phyloP scores from a whole-genome alignment of 2,797 vertebrate species.

The Ciconia nigra region DNA sequence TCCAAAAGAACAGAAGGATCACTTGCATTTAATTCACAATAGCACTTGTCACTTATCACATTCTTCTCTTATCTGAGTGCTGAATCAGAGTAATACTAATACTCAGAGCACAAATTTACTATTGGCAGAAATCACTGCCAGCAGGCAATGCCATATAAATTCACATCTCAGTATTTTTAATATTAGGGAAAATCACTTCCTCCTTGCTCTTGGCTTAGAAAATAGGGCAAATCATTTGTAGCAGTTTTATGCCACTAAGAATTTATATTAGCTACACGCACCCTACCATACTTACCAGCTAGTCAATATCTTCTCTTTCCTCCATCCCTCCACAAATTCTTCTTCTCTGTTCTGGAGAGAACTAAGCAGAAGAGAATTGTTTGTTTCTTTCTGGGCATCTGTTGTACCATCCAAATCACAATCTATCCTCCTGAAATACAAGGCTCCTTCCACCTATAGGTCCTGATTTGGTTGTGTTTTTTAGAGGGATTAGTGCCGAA shows the following conservation, averaged over 20 bases:
- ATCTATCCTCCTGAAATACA: background rate
- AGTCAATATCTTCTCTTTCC: background rate
- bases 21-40: background rate
- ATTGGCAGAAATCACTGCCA: background rate
- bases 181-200: background rate
- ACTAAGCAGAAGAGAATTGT: background rate
- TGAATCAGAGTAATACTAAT: background rate
- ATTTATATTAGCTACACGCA: rapidly evolving
- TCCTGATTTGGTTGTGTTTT: background rate
- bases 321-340: background rate
- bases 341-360: background rate
- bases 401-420: background rate
- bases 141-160: background rate
- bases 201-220: background rate
- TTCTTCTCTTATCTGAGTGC: background rate
- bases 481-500: background rate
- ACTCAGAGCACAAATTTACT: background rate
- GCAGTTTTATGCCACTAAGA: background rate
- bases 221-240: background rate
- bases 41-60: background rate
- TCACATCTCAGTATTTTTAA: background rate
- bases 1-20: background rate
- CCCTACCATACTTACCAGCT: background rate
- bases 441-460: background rate
- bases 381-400: background rate